Evolutionary conservation across 2,113 vertebrate species (phyloP).

Genomic region (Gymnobelideus leadbeateri): DNA sequence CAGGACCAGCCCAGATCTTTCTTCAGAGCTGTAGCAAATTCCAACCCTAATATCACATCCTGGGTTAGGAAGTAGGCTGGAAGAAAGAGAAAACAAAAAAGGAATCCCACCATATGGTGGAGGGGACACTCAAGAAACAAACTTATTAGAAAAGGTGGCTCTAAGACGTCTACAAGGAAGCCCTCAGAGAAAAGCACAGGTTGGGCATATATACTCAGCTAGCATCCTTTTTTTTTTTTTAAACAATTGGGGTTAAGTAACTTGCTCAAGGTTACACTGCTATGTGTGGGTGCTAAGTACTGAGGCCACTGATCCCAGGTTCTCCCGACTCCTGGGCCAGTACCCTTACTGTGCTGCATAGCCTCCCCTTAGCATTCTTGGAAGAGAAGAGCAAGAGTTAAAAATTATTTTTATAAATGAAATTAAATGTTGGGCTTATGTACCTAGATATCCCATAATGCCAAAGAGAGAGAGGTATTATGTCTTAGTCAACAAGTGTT

Average conservation of each 20-base stretch:
- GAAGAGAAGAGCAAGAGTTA: neutral
- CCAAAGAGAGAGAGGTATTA: neutral
- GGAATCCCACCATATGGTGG: neutral
- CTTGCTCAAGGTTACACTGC: too few species aligned
- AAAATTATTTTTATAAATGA: neutral
- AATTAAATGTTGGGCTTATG: neutral
- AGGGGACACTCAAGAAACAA: neutral
- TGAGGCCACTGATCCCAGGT: too few species aligned
- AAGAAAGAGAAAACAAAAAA: neutral
- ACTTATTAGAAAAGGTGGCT: neutral
- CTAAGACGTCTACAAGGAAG: neutral
- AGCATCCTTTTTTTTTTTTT: too few species aligned
- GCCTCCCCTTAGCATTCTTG: too few species aligned
- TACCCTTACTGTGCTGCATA: too few species aligned
- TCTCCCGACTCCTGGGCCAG: too few species aligned
- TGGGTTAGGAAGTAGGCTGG: neutral
- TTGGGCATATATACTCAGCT: neutral
- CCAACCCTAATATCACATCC: neutral
- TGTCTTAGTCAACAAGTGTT: neutral
- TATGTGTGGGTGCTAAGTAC: too few species aligned
- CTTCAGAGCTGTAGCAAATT: neutral
- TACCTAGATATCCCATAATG: constrained; percentile 14
- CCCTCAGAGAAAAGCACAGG: neutral
- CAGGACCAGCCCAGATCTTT: neutral
- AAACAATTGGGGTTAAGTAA: too few species aligned